Conservation (phyloP, 64 coral and sea anemone genomes). For the Montipora sp. region DNA sequence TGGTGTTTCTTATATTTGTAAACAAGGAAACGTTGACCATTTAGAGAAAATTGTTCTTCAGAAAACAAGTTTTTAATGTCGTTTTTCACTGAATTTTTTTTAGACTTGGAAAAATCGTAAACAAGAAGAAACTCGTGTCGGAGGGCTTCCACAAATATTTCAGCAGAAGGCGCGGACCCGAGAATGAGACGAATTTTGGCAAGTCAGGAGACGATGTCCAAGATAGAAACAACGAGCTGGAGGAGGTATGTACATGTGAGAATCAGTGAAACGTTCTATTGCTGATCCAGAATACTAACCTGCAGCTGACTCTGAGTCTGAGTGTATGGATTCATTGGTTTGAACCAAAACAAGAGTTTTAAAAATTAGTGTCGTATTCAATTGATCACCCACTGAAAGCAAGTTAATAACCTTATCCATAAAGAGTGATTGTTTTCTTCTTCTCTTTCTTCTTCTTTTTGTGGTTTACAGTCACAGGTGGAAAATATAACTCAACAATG, state of each 20-base stretch:
- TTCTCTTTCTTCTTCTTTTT: not conserved
- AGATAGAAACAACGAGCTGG: not conserved
- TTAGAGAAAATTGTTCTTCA: too few species aligned
- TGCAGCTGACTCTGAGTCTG: too few species aligned
- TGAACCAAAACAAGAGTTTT: not conserved
- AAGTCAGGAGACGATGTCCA: not conserved
- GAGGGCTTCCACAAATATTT: conserved; percentile 80
- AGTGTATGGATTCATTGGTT: too few species aligned
- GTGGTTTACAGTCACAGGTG: not conserved
- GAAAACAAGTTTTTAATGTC: not conserved
- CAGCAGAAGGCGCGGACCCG: not conserved
- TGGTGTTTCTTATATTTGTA: too few species aligned
- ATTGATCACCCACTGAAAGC: too few species aligned
- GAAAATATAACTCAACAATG: conserved; percentile 50
- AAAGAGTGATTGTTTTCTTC: not conserved
- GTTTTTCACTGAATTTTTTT: not conserved
- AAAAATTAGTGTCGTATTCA: not conserved
- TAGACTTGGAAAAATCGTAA: conserved; percentile 92
- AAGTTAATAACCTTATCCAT: too few species aligned
- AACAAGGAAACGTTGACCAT: too few species aligned
- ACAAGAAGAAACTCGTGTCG: conserved; percentile 71
- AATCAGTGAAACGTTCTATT: not conserved
- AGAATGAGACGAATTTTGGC: not conserved
- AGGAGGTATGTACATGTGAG: conserved; percentile 10
- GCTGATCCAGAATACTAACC: too few species aligned